phyloP scores from a whole-genome alignment of 2,797 vertebrate genomes.

The Acomys russatus region DNA sequence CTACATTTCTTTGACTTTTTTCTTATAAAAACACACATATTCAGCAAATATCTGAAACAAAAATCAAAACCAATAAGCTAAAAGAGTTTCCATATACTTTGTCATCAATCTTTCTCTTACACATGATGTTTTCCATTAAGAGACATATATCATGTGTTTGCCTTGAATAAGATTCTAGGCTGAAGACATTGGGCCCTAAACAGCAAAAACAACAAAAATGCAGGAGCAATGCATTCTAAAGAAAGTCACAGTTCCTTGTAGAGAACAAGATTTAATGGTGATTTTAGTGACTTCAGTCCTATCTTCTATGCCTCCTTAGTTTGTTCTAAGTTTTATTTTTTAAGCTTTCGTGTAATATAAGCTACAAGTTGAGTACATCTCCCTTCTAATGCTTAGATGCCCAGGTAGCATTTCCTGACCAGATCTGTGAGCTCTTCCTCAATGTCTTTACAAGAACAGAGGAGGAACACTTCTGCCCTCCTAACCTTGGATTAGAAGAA shows the following conservation, averaged over 20 bases:
- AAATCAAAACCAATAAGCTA: not conserved
- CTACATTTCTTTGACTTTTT: not conserved
- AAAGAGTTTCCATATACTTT: not conserved
- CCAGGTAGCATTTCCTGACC: not conserved
- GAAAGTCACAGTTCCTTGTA: not conserved
- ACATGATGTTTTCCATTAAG: not conserved
- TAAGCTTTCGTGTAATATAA: not conserved
- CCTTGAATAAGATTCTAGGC: not conserved
- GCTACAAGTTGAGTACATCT: not conserved
- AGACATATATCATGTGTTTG: not conserved
- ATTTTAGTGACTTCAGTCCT: not conserved
- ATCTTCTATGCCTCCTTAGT: not conserved
- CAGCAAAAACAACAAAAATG: not conserved
- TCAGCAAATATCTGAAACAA: not conserved
- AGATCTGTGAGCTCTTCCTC: not conserved
- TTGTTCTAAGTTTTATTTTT: not conserved
- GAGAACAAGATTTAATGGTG: not conserved
- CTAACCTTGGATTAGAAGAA: not conserved
- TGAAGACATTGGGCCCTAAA: not conserved
- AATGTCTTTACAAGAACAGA: not conserved
- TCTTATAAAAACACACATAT: not conserved
- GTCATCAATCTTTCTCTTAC: not conserved
- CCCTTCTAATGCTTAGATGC: not conserved
- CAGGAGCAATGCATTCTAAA: not conserved
- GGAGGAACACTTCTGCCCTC: not conserved